phyloP scores from a whole-genome alignment of 2,797 vertebrate genomes.

The Pantherophis vulpinus region DNA sequence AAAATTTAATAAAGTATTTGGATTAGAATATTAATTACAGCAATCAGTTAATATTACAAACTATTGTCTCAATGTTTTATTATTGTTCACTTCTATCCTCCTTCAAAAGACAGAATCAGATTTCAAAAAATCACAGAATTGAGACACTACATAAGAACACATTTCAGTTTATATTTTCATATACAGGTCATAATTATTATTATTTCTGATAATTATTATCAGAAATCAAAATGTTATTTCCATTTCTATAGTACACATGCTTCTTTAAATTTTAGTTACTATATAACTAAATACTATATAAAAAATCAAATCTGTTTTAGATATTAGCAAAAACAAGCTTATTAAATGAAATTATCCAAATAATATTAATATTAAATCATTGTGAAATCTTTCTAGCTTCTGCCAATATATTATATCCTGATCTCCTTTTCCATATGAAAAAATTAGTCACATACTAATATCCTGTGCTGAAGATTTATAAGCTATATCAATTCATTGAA shows the following conservation, averaged over 20 bases:
- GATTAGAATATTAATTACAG: neutral
- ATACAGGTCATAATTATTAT: no score
- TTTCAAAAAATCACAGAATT: neutral
- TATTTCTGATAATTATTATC: no score
- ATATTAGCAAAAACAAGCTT: neutral
- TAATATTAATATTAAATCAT: neutral
- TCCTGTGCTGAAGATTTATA: neutral
- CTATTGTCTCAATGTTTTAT: neutral
- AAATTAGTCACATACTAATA: neutral
- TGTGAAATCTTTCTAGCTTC: neutral
- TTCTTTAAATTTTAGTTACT: neutral
- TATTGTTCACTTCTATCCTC: neutral
- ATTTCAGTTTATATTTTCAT: neutral
- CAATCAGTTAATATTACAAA: neutral
- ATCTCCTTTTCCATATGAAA: neutral
- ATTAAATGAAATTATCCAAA: neutral
- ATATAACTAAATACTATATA: neutral
- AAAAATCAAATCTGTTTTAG: neutral
- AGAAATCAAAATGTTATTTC: neutral
- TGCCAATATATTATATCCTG: neutral
- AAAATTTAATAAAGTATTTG: neutral
- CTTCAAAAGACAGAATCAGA: neutral
- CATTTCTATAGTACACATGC: neutral
- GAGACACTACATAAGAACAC: neutral
- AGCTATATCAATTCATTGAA: neutral